Conservation (phyloP, 2,888 invertebrate genomes). For the Busseola fusca region DNA sequence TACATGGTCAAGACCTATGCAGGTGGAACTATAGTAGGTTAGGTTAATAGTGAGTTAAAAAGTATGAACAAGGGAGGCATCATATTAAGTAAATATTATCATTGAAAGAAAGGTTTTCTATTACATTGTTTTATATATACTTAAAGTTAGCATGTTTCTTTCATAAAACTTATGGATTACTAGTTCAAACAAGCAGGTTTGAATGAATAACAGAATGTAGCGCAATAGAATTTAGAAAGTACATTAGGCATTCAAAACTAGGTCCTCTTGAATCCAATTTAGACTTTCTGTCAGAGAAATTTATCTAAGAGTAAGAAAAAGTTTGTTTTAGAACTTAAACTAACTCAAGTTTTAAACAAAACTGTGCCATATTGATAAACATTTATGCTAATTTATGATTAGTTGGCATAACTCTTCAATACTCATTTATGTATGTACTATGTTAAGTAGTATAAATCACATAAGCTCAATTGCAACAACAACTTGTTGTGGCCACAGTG, state of each 20-base stretch:
- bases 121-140: background rate
- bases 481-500: background rate
- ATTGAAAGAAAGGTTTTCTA: background rate
- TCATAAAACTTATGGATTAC: background rate
- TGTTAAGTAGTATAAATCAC: slow-evolving; percentile 26
- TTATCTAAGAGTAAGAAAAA: background rate
- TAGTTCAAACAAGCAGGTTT: background rate
- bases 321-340: background rate
- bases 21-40: no score
- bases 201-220: background rate
- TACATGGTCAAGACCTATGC: no score
- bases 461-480: slow-evolving; percentile 1
- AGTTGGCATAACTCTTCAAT: slow-evolving; percentile 33
- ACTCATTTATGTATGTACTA: background rate
- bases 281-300: background rate
- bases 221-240: slow-evolving; percentile 14
- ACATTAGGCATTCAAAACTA: background rate
- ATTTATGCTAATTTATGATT: slow-evolving; percentile 34
- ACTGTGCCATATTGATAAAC: slow-evolving; percentile 53
- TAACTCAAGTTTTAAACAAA: slow-evolving; percentile 15
- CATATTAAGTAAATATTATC: background rate
- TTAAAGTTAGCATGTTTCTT: no score
- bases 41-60: background rate
- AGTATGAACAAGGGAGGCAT: background rate
- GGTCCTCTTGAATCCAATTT: background rate